Evolutionary conservation across 2,113 vertebrate species (phyloP).

Genomic region (Ivindomyrus marchei): DNA sequence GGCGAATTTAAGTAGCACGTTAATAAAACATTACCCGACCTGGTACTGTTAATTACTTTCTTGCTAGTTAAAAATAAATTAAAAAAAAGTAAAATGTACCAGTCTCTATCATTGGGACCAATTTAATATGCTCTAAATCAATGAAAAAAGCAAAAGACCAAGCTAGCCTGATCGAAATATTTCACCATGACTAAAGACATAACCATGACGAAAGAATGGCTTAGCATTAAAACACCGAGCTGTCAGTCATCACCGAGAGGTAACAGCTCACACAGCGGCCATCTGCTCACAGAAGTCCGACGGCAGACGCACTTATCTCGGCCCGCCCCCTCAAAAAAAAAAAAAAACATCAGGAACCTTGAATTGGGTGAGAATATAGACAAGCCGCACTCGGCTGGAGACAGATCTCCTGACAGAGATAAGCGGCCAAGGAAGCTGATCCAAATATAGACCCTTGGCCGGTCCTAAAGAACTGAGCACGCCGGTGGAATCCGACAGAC

Average conservation of each 20-base stretch:
- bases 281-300: not conserved
- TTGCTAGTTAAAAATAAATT: not conserved
- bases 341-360: not conserved
- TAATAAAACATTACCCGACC: not conserved
- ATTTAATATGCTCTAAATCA: not conserved
- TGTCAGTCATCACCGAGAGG: not conserved
- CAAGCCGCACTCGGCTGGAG: conserved; percentile 28
- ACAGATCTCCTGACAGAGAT: conserved; percentile 32
- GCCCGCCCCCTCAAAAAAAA: not conserved
- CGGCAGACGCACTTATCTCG: conserved; percentile 18
- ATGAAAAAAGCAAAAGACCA: not conserved
- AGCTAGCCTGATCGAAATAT: not conserved
- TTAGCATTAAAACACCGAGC: not conserved
- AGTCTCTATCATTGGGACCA: not conserved
- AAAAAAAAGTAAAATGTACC: not conserved
- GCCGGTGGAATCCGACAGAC: not conserved
- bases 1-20: not conserved
- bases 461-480: not conserved
- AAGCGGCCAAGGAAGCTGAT: conserved; percentile 21
- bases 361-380: conserved; percentile 29
- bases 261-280: not conserved
- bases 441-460: conserved; percentile 13
- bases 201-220: not conserved
- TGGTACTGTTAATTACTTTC: not conserved
- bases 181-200: not conserved